phyloP scores from a whole-genome alignment of 2,797 vertebrate genomes.

The Hoplostethus mediterraneus region DNA sequence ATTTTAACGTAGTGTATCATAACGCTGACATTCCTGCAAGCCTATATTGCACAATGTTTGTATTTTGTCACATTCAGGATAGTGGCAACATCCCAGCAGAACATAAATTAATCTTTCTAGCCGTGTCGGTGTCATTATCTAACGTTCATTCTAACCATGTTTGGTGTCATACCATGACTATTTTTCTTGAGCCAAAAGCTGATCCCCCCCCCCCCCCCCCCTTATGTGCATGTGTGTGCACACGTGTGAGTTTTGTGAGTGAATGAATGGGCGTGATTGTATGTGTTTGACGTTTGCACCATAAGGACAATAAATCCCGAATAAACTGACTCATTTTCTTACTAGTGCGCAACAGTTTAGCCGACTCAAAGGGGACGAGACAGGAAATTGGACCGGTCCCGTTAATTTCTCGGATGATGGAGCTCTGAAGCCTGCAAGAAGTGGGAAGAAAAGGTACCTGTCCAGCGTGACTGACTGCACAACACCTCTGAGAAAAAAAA shows the following conservation, averaged over 20 bases:
- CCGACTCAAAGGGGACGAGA: slow-evolving; percentile 97
- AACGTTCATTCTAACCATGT: slow-evolving; percentile 49
- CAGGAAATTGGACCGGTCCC: slow-evolving; percentile 97
- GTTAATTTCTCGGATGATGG: slow-evolving; percentile 97
- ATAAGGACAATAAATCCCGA: slow-evolving; percentile 72
- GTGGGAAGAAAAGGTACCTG: slow-evolving; percentile 97
- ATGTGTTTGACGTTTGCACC: slow-evolving; percentile 67
- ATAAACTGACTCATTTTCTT: slow-evolving; percentile 97
- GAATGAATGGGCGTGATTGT: slow-evolving; percentile 47
- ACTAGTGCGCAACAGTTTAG: slow-evolving; percentile 98
- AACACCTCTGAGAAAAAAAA: slow-evolving; percentile 79
- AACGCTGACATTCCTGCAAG: slow-evolving; percentile 28
- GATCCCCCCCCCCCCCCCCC: background rate
- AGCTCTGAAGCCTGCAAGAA: slow-evolving; percentile 94
- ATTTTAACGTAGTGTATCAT: slow-evolving; percentile 40
- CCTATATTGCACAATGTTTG: slow-evolving; percentile 35
- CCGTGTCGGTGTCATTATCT: slow-evolving; percentile 31
- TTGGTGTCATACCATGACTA: slow-evolving; percentile 49
- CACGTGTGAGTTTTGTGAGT: slow-evolving; percentile 50
- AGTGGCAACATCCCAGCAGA: slow-evolving; percentile 39
- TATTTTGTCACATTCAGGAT: slow-evolving; percentile 42
- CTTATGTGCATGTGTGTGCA: slow-evolving; percentile 36
- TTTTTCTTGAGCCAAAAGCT: slow-evolving; percentile 61
- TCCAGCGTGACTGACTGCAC: slow-evolving; percentile 80
- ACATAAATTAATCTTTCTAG: slow-evolving; percentile 43